Evolutionary conservation across 2,113 vertebrate genomes (phyloP).

Genomic region (Bos javanicus): DNA sequence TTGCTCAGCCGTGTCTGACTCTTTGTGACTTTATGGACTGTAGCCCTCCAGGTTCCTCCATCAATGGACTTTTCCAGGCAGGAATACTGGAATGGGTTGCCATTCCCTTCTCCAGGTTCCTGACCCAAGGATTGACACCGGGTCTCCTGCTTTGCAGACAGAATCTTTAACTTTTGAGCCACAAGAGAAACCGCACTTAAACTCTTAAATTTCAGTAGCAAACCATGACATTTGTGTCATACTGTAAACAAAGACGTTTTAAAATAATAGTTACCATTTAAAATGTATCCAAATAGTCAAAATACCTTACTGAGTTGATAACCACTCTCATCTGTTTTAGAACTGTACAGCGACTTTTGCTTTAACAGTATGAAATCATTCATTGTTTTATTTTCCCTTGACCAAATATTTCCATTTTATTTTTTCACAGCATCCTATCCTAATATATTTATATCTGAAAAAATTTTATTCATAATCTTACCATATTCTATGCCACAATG

Average conservation of each 20-base stretch:
- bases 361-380: neutral
- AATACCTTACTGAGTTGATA: neutral
- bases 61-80: neutral
- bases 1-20: neutral
- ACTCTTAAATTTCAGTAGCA: neutral
- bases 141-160: neutral
- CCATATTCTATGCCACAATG: neutral
- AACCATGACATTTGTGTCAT: neutral
- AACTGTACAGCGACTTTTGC: neutral
- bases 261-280: neutral
- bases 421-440: neutral
- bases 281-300: neutral
- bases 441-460: neutral
- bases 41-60: rapidly evolving
- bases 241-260: neutral
- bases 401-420: neutral
- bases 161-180: neutral
- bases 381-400: neutral
- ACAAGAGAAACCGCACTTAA: neutral
- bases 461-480: neutral
- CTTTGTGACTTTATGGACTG: neutral
- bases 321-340: neutral
- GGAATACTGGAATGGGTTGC: neutral
- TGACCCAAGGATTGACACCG: neutral
- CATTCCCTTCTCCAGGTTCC: neutral